Evolutionary conservation across 2,113 vertebrate genomes (phyloP).

Genomic region (Triplophysa siluroides): DNA sequence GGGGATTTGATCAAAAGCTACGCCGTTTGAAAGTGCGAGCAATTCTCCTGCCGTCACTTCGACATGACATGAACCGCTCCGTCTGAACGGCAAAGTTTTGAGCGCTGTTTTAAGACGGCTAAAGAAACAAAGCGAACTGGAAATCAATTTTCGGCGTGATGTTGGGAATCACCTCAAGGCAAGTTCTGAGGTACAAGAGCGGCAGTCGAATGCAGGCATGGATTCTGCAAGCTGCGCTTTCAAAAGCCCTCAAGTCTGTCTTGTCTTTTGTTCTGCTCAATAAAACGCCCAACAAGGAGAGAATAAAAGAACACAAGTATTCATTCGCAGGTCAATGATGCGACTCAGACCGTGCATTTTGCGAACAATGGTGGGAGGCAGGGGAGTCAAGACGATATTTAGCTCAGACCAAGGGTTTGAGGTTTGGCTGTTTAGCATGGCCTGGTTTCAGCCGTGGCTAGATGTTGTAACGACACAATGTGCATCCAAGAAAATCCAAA

Average conservation of each 20-base stretch:
- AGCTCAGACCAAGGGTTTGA: slow-evolving; percentile 8
- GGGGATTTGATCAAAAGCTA: slow-evolving; percentile 30
- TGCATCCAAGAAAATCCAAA: too few species aligned
- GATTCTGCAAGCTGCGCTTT: slow-evolving; percentile 18
- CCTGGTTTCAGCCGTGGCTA: too few species aligned
- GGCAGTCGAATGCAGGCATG: slow-evolving; percentile 3
- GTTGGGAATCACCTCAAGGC: slow-evolving; percentile 42
- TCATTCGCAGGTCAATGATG: slow-evolving; percentile 13
- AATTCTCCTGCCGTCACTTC: slow-evolving; percentile 41
- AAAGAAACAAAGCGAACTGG: slow-evolving; percentile 22
- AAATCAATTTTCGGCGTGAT: slow-evolving; percentile 49
- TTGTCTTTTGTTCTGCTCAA: slow-evolving; percentile 24
- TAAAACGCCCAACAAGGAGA: neutral
- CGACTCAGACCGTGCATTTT: neutral
- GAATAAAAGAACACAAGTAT: neutral
- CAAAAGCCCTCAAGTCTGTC: neutral
- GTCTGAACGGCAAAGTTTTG: slow-evolving; percentile 18
- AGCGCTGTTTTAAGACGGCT: slow-evolving; percentile 1
- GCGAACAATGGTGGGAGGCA: slow-evolving; percentile 52
- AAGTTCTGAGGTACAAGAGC: slow-evolving; percentile 3
- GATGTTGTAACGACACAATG: too few species aligned
- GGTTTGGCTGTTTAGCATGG: too few species aligned
- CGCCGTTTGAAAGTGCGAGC: slow-evolving; percentile 12
- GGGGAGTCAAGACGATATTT: slow-evolving; percentile 64
- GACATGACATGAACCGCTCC: slow-evolving; percentile 45